Evolutionary conservation across 2,797 vertebrate species (phyloP).

Genomic region (Cynodonichthys magdalenae): DNA sequence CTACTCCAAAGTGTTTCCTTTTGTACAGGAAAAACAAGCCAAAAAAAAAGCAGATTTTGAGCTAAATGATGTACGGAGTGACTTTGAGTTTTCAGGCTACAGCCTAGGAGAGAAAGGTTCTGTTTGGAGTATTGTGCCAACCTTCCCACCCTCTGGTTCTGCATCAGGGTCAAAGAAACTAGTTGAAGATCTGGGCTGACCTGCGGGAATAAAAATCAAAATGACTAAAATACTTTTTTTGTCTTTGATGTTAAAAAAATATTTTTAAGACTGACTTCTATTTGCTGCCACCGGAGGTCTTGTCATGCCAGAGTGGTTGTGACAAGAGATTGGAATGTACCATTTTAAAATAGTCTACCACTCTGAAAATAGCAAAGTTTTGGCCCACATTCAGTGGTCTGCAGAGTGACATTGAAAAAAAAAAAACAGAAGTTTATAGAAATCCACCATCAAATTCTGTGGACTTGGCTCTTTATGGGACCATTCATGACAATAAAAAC

Average conservation of each 20-base stretch:
- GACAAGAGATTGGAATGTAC: slow-evolving; percentile 3
- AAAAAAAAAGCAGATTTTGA: slow-evolving; percentile 28
- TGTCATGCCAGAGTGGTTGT: background rate
- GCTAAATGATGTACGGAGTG: slow-evolving; percentile 18
- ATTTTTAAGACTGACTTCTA: slow-evolving; percentile 3
- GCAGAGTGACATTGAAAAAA: background rate
- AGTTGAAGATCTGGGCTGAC: slow-evolving; percentile 31
- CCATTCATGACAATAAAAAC: too few relatives aligned
- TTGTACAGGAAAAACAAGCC: slow-evolving; percentile 1
- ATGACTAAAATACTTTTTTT: slow-evolving; percentile 4
- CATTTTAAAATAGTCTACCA: slow-evolving; percentile 3
- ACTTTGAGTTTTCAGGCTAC: slow-evolving; percentile 33
- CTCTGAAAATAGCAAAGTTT: background rate
- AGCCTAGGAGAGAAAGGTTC: slow-evolving; percentile 41
- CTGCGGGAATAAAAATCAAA: background rate
- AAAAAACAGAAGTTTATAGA: background rate
- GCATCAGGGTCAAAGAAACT: slow-evolving; percentile 39
- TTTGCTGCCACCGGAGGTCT: slow-evolving; percentile 7
- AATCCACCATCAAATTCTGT: too few relatives aligned
- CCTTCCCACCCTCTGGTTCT: slow-evolving; percentile 45
- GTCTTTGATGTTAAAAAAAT: background rate
- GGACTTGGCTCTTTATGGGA: too few relatives aligned
- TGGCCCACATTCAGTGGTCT: background rate
- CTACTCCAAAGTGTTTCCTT: slow-evolving; percentile 20
- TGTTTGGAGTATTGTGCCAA: slow-evolving; percentile 36